phyloP scores from a whole-genome alignment of 2,888 invertebrate genomes.

The Nemotelus nigrinus region DNA sequence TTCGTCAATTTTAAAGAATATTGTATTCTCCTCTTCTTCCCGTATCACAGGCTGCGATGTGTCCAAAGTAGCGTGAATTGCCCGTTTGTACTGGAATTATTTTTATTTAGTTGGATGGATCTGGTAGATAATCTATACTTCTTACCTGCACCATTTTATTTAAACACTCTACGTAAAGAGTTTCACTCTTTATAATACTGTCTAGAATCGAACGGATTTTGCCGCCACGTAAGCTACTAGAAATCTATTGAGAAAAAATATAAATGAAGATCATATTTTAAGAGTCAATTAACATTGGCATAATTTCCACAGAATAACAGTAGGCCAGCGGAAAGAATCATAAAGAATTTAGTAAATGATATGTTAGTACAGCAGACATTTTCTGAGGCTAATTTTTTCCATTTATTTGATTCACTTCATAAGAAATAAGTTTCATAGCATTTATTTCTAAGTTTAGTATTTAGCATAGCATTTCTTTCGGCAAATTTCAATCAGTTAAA shows the following conservation, averaged over 20 bases:
- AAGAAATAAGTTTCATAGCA: too few species aligned
- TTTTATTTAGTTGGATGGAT: background rate
- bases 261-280: too few species aligned
- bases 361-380: too few species aligned
- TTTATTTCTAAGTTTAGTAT: too few species aligned
- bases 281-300: too few species aligned
- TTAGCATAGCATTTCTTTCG: too few species aligned
- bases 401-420: too few species aligned
- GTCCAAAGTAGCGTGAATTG: constrained; percentile 85
- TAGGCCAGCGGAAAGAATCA: too few species aligned
- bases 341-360: too few species aligned
- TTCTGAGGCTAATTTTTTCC: too few species aligned
- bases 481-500: too few species aligned
- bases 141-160: constrained; percentile 87
- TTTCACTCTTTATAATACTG: constrained; percentile 92
- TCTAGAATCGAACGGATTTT: constrained; percentile 90
- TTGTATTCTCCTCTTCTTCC: constrained; percentile 87
- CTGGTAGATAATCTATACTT: background rate
- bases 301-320: too few species aligned
- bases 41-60: constrained; percentile 91
- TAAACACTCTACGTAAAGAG: constrained; percentile 88
- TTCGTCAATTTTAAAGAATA: constrained; percentile 93
- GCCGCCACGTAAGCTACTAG: constrained; percentile 77
- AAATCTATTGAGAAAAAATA: constrained; percentile 54
- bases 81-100: constrained; percentile 79